Evolutionary conservation across 2,797 vertebrate species (phyloP), one percentile per base, ranked within the genome.

Genomic region (Oceanodroma leucorhoa): DNA sequence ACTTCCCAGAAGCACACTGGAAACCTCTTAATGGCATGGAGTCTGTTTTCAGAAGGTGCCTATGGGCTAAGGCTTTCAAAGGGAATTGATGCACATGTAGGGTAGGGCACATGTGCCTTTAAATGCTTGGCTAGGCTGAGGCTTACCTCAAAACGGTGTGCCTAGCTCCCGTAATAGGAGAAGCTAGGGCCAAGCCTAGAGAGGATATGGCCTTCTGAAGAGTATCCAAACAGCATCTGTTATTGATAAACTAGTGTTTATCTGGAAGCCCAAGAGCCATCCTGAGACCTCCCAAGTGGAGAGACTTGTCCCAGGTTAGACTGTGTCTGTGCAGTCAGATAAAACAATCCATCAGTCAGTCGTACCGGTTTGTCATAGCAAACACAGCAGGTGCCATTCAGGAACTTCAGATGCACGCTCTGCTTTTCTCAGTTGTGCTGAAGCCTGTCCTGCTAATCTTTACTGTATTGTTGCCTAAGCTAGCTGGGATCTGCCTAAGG

Each of bases 231-330:
- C 45, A 80, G 83, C 85, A 89, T 89, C 92, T 96, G 83, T 76
- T 87, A 22, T 3, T 55, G 88, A 92, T 95, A 80, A 90, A 55
- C 18, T 46, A 29, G 18, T 76, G 48, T 73, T 95, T 83, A 54
- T 85, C 21, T 90, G 92, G 69, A 51, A 87, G 67, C 23, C 50
- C 61, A 34, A 34, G 90, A 89, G 86, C 83, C 38, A 54, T 82
- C 66, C 86, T 30, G 41, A 77, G 93, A 95, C 88, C 88, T 90
- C 90, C 94, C 88, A 93, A 22, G 88, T 70, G 14, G 86, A 81
- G 88, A 66, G 78, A 22, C 1, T 9, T 43, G 48, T 81, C 53
- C 43, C 70, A 43, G 12, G 22, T 71, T 65, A 48, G 73, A 1
- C 55, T 20, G 46, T 62, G 40, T 67, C 67, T 4, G 7, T n/a